Evolutionary conservation across 2,888 invertebrate genomes (phyloP).

Genomic region (Torymus aiolomorphi): DNA sequence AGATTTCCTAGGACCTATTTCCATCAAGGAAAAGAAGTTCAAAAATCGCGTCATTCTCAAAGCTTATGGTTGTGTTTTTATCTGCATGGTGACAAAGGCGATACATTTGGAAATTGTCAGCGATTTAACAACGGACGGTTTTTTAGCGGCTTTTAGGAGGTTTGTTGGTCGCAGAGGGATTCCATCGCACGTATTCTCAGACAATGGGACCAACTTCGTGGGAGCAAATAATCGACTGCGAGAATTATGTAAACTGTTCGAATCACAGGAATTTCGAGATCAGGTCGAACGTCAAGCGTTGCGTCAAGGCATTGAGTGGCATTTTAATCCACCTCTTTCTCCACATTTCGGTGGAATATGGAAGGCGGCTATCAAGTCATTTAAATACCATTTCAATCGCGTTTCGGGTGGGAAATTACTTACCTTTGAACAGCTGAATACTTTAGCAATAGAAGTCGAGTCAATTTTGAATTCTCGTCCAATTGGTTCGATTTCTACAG

Average conservation of each 20-base stretch:
- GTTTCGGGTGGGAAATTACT: conserved; percentile 29
- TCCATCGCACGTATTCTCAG: conserved; percentile 44
- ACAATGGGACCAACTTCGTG: conserved; percentile 57
- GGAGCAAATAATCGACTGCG: conserved; percentile 52
- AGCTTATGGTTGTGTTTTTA: no score
- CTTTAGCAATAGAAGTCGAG: conserved; percentile 51
- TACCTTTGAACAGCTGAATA: conserved; percentile 50
- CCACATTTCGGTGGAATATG: conserved; percentile 57
- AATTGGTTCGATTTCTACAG: conserved; percentile 39
- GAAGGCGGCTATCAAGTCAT: no score
- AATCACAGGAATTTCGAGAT: conserved; percentile 34
- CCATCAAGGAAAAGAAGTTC: no score
- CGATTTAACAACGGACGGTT: conserved; percentile 50
- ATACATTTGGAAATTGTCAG: no score
- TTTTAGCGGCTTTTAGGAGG: conserved; percentile 49
- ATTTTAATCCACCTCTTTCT: no score
- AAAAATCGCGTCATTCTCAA: no score
- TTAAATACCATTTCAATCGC: conserved; percentile 56
- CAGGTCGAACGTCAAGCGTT: conserved; percentile 31
- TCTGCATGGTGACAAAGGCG: no score
- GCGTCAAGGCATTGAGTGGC: conserved; percentile 27
- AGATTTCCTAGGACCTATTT: no score
- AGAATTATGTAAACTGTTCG: conserved; percentile 36
- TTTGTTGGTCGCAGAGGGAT: conserved; percentile 47
- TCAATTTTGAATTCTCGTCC: conserved; percentile 54